A percentile compares a stretch with the other conserved stretches of the same genome.
These are phyloP conservation scores for Holacanthus passer DNA, from an alignment of 2,113 vertebrate genomes.

Conservation along the genomic window DNA sequence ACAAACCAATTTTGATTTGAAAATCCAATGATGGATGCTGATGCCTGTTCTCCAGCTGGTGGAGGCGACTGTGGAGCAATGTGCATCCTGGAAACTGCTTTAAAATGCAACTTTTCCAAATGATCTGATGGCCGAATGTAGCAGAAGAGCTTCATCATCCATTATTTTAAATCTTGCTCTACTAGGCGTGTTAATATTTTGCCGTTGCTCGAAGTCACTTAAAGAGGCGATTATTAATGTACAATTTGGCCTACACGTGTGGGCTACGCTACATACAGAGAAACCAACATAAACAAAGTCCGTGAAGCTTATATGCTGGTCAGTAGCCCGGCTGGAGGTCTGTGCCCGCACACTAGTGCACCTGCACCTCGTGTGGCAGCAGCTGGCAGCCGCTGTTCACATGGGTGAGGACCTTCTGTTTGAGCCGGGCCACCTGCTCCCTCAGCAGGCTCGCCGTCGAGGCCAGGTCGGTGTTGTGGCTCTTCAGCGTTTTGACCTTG, in stretches of 20 bases:
- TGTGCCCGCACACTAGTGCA: constrained; percentile 71
- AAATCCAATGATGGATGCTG: not conserved
- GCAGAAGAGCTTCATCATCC: not conserved
- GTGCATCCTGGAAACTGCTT: not conserved
- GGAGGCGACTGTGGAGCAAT: not conserved
- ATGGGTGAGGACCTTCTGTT: constrained; percentile 96
- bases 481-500: constrained; percentile 95
- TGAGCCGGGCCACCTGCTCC: constrained; percentile 96
- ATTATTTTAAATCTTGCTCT: not conserved
- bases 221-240: constrained; percentile 17
- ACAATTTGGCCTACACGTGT: constrained; percentile 36
- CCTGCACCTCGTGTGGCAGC: constrained; percentile 84
- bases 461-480: constrained; percentile 94
- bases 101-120: not conserved
- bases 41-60: not conserved
- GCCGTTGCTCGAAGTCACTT: constrained; percentile 6
- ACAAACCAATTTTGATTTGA: constrained; percentile 1
- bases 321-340: constrained; percentile 20
- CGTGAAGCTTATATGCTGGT: constrained; percentile 68
- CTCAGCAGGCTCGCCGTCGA: constrained; percentile 93
- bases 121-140: not conserved
- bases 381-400: constrained; percentile 94
- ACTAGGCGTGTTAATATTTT: constrained; percentile 4
- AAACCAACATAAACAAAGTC: constrained; percentile 56
- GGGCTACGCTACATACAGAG: constrained; percentile 49